Evolutionary conservation across 2,113 vertebrate species (phyloP).

Genomic region (Arenaria interpres): DNA sequence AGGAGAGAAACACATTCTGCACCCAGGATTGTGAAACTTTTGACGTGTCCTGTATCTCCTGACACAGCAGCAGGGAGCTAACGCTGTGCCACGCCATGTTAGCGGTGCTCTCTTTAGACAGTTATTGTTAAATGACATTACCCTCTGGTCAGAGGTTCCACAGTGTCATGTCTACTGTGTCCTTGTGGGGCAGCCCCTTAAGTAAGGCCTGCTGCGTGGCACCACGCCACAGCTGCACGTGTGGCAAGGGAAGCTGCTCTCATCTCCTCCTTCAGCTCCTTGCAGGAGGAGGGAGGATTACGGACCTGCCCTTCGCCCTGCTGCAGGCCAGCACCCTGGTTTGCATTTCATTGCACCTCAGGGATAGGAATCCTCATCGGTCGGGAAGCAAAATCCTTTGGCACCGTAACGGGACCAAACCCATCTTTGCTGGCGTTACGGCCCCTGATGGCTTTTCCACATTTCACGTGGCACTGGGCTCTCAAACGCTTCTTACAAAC

Average conservation of each 20-base stretch:
- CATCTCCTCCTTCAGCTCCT: background rate
- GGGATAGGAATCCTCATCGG: background rate
- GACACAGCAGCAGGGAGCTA: background rate
- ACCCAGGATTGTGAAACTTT: conserved; percentile 5
- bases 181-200: background rate
- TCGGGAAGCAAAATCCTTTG: conserved; percentile 29
- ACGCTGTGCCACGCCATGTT: background rate
- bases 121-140: background rate
- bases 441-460: conserved; percentile 38
- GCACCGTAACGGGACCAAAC: background rate
- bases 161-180: accelerated
- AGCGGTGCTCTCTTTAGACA: background rate
- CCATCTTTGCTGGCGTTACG: background rate
- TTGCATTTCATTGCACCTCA: background rate
- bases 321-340: background rate
- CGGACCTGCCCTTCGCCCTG: accelerated
- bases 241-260: background rate
- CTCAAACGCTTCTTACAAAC: background rate
- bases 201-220: background rate
- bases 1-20: background rate
- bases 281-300: background rate
- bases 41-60: background rate
- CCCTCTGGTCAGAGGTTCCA: background rate
- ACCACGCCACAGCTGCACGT: background rate
- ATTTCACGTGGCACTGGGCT: background rate